Base-by-base conservation (phyloP, 64 coral and sea anemone species). In the Stichodactyla helianthus region DNA sequence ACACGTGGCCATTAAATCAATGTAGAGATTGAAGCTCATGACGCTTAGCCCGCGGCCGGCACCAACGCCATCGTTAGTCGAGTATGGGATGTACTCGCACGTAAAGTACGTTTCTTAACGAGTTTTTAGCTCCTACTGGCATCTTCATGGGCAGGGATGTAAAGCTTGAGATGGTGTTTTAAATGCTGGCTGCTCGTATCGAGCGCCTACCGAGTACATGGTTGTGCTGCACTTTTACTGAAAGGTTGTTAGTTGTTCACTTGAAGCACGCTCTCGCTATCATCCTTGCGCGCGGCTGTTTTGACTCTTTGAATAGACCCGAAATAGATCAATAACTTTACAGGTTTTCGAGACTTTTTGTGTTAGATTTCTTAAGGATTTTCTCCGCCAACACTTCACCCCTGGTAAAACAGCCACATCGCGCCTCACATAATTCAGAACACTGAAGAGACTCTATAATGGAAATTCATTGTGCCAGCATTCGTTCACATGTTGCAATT, bases 1-100 rank as follows among this genome's bases (percentile, higher is more conserved):
- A 81, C 78, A 81, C 78, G 78, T 81, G 78, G 78, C 78, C n/a
- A 54, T 52, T 52, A 20, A 81, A 81, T 81, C 78, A 20, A 81
- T 81, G 14, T 53, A 53, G 78, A 51, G 18, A 18, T 51, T 14
- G 17, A 16, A 81, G 51, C 12, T 28, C 19, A 14, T n/a, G 78
- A 81, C 78, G 78, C 78, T 18, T 52, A 52, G 78, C 78, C 78
- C 52, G 78, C 78, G 78, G 78, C n/a, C 78, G 78, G 78, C 50
- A 81, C 78, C 6, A 81, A 81, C 78, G 78, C 78, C 52, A 74
- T 74, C 68, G 68, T 74, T 74, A 4, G 10, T 9, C 25, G 25
- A 74, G 26, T 31, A 74, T 74, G 68, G 68, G 9, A 31, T 10
- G 8, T 23, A 31, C 68, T 74, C 17, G n/a, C 68, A 74, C 25